Conservation (phyloP, 2,113 vertebrate genomes). For the Cyphomyrus discorhynchus region DNA sequence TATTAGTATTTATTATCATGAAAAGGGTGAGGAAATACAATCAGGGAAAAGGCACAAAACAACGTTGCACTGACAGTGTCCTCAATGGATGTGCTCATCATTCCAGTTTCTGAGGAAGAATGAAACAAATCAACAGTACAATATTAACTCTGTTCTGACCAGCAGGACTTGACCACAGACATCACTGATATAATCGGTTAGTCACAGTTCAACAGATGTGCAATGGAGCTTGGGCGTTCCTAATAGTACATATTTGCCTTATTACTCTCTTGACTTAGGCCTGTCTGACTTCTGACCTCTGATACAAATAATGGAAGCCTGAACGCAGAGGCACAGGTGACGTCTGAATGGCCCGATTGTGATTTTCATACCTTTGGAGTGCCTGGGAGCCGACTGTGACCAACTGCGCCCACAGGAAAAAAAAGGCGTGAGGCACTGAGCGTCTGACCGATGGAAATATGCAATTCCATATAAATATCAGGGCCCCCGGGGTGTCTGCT, state of each 20-base stretch:
- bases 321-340: neutral
- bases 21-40: neutral
- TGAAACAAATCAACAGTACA: neutral
- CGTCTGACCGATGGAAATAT: neutral
- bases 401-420: neutral
- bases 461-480: neutral
- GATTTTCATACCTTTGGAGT: neutral
- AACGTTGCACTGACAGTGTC: neutral
- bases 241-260: neutral
- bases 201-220: neutral
- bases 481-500: neutral
- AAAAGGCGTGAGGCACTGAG: neutral
- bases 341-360: neutral
- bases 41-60: neutral
- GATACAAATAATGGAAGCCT: neutral
- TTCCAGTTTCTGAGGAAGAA: neutral
- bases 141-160: neutral
- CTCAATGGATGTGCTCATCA: neutral
- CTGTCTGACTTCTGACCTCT: neutral
- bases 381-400: neutral
- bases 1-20: neutral
- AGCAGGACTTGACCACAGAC: neutral
- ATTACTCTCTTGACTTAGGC: neutral
- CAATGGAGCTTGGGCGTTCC: neutral
- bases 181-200: neutral